Evolutionary conservation across 2,797 vertebrate genomes (phyloP).

Genomic region (Coreius guichenoti): DNA sequence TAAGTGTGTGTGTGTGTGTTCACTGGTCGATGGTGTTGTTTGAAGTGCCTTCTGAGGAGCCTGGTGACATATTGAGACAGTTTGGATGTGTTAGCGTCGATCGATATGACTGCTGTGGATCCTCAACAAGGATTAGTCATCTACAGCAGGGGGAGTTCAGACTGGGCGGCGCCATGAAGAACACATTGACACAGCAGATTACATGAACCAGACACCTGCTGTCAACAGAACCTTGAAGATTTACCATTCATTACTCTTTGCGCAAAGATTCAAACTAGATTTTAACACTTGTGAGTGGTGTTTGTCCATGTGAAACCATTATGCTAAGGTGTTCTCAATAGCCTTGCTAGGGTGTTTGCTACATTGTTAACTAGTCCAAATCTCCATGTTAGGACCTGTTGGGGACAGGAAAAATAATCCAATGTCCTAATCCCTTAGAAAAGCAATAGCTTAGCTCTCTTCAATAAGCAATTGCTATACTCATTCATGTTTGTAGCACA

Average conservation of each 20-base stretch:
- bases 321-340: constrained; percentile 6
- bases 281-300: background rate
- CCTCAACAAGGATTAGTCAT: constrained; percentile 45
- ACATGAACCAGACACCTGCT: constrained; percentile 35
- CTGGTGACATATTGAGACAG: constrained; percentile 74
- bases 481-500: background rate
- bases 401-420: background rate
- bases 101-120: constrained; percentile 51
- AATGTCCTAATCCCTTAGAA: background rate
- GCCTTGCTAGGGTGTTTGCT: background rate
- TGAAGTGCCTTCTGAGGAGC: constrained; percentile 73
- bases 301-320: background rate
- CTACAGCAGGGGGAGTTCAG: constrained; percentile 29
- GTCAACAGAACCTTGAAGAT: constrained; percentile 7
- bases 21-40: constrained; percentile 74
- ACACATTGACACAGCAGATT: constrained; percentile 43
- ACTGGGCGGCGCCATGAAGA: constrained; percentile 5
- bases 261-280: background rate
- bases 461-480: background rate
- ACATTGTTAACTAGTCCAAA: background rate
- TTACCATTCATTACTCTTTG: constrained; percentile 2
- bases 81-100: constrained; percentile 50
- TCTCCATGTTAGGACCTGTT: background rate
- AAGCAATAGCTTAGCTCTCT: background rate
- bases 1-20: constrained; percentile 62